These are phyloP conservation scores for Pseudomyrmex cubaensis DNA, from an alignment of 1,140 invertebrate species.

Conservation along the genomic window DNA sequence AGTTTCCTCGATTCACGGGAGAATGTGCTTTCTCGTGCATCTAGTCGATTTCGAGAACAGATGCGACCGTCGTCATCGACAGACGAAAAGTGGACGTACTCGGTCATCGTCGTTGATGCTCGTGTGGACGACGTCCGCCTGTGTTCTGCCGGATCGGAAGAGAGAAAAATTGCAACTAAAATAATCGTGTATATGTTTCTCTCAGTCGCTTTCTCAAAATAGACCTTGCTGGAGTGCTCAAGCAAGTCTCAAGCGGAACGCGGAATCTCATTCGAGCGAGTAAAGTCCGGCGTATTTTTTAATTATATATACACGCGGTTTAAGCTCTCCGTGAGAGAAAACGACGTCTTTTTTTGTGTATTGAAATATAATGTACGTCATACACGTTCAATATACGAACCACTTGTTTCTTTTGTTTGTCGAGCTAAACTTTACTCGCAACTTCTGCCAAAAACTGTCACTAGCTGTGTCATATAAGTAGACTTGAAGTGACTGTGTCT, in stretches of 20 bases:
- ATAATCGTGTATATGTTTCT: conserved; percentile 74
- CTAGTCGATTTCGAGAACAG: neutral
- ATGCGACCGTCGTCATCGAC: conserved; percentile 3
- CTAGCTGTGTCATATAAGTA: neutral
- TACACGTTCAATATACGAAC: neutral
- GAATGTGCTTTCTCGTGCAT: conserved; percentile 10
- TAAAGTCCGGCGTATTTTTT: neutral
- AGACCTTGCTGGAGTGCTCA: conserved; percentile 74
- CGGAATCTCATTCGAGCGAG: conserved; percentile 38
- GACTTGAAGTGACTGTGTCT: neutral
- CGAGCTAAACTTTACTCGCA: neutral
- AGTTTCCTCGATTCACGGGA: neutral
- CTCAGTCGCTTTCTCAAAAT: conserved; percentile 71
- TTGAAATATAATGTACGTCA: too few species aligned
- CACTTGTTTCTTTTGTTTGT: neutral
- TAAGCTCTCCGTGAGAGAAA: neutral
- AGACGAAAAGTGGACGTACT: conserved; percentile 67
- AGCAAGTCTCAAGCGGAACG: conserved; percentile 48
- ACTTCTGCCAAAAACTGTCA: neutral
- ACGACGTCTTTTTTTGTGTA: too few species aligned
- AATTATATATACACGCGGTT: neutral
- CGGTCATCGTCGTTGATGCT: conserved; percentile 71
- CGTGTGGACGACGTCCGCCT: conserved; percentile 42
- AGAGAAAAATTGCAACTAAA: conserved; percentile 80
- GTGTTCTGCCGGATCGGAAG: conserved; percentile 65